A percentile compares a stretch with the other conserved stretches of the same genome.
phyloP scores from a whole-genome alignment of 2,113 vertebrate genomes.

The Python bivittatus region DNA sequence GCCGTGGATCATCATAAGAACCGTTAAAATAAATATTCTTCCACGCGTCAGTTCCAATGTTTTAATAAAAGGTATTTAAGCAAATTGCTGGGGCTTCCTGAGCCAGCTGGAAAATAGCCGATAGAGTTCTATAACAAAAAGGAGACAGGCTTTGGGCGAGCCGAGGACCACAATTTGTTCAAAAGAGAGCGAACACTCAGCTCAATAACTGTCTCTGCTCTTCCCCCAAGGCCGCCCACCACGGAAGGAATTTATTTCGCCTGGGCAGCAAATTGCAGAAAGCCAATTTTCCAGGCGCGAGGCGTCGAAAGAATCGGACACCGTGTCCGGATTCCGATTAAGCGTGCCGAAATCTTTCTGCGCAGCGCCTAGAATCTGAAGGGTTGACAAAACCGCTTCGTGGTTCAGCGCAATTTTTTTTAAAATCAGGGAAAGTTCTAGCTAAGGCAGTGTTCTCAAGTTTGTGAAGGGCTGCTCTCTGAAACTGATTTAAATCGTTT shows the following conservation, averaged over 20 bases:
- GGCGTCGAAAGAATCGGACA: neutral
- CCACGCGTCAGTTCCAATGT: slow-evolving; percentile 86
- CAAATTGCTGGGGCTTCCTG: slow-evolving; percentile 71
- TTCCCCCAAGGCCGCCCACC: neutral
- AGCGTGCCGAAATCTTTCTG: neutral
- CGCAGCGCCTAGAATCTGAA: neutral
- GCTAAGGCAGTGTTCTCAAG: too few species aligned
- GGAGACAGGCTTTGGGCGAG: slow-evolving; percentile 7
- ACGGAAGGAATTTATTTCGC: neutral
- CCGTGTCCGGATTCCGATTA: neutral
- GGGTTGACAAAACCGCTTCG: neutral
- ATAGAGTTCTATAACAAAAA: slow-evolving; percentile 65
- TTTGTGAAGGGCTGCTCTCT: too few species aligned
- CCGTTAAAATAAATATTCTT: slow-evolving; percentile 82
- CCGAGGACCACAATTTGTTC: slow-evolving; percentile 21
- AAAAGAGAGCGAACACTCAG: neutral
- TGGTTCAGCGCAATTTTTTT: neutral
- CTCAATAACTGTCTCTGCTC: neutral
- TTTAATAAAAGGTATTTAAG: slow-evolving; percentile 79
- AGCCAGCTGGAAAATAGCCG: slow-evolving; percentile 80
- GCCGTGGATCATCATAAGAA: slow-evolving; percentile 80
- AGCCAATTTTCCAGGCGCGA: neutral
- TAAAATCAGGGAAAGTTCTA: too few species aligned
- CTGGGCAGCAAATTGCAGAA: neutral
- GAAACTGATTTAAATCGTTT: neutral